Percentiles rank a stretch among this genome's conserved stretches.
Evolutionary conservation across 2,888 invertebrate genomes (phyloP).

Genomic region (Eucera pruinosa): DNA sequence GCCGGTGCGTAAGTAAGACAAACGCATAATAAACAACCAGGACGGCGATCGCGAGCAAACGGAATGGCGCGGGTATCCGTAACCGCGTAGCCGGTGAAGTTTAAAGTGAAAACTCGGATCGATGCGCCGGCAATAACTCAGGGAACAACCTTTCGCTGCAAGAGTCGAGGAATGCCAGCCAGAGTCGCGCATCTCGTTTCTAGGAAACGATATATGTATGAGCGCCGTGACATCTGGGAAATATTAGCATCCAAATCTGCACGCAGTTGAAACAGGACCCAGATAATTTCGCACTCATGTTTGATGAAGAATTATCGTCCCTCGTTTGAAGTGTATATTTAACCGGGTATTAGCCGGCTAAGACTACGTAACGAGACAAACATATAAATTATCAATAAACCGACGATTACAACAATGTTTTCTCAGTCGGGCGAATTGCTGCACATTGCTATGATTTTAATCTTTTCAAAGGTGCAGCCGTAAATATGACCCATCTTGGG

Average conservation of each 20-base stretch:
- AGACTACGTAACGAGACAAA: not conserved
- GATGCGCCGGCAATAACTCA: slow-evolving; percentile 61
- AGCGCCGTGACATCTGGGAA: slow-evolving; percentile 45
- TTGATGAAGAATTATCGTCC: slow-evolving; percentile 48
- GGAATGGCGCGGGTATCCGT: slow-evolving; percentile 24
- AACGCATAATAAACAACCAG: slow-evolving; percentile 61
- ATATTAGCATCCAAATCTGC: slow-evolving; percentile 56
- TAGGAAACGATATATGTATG: slow-evolving; percentile 49
- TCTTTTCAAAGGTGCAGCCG: not conserved
- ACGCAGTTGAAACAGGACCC: slow-evolving; percentile 33
- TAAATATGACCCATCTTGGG: not conserved
- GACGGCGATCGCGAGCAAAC: slow-evolving; percentile 41
- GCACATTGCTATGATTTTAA: not conserved
- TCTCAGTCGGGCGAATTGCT: not conserved
- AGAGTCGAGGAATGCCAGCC: slow-evolving; percentile 41
- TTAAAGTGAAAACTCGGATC: slow-evolving; percentile 62
- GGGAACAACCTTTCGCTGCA: slow-evolving; percentile 53
- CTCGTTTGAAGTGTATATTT: slow-evolving; percentile 38
- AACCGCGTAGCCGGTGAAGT: slow-evolving; percentile 15
- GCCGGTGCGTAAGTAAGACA: slow-evolving; percentile 61
- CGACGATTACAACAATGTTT: not conserved
- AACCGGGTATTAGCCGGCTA: slow-evolving; percentile 12
- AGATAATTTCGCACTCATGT: slow-evolving; percentile 36
- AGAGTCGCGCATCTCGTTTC: slow-evolving; percentile 37
- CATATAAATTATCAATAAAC: slow-evolving; percentile 17